Base-by-base conservation (phyloP, 2,113 vertebrate genomes). In the Xenopus borealis region DNA sequence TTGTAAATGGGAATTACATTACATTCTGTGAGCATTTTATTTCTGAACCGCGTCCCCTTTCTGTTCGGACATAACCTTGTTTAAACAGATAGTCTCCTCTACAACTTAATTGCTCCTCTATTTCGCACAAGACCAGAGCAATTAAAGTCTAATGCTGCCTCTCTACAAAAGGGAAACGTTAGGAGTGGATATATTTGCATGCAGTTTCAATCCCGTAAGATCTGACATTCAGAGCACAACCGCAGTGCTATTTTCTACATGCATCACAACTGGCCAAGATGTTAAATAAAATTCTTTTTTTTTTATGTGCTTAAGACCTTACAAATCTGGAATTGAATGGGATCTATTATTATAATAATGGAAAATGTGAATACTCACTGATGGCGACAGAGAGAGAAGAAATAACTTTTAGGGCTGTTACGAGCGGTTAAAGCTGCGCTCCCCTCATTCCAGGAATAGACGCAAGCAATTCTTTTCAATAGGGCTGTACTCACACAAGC, bases 1-100 rank as follows among this genome's bases (percentile, higher is more conserved):
- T 44, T 72, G 33, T 79, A 66, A 78, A 75, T 53, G 76, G 65
- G 73, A 79, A 72, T 70, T 68, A 58, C 20, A 63, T 50, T 30
- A 62, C 72, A 66, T 80, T 65, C 66, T 72, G 44, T 67, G 72
- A 62, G 20, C 59, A 44, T 62, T 40, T 71, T 62, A 46, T 14
- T 20, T 19, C 17, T 44, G 40, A 17, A 27, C 55, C 23, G 13
- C 12, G 18, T 19, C 55, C 67, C 46, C 58, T 75, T 62, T 52
- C 1, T 11, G 9, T 4, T 30, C 62, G 33, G 27, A 27, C 30
- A 47, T 75, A 67, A 75, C 73, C 73, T 75, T 75, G 45, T 52
- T 62, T 68, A 75, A 62, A 62, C 66, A 53, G 45, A 63, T 55
- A 69, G 66, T 52, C 66, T 47, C 17, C 33, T 33, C n/a, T 27